These are phyloP conservation scores for Phenacoccus solenopsis DNA, from an alignment of 1,140 invertebrate species.

Conservation along the genomic window DNA sequence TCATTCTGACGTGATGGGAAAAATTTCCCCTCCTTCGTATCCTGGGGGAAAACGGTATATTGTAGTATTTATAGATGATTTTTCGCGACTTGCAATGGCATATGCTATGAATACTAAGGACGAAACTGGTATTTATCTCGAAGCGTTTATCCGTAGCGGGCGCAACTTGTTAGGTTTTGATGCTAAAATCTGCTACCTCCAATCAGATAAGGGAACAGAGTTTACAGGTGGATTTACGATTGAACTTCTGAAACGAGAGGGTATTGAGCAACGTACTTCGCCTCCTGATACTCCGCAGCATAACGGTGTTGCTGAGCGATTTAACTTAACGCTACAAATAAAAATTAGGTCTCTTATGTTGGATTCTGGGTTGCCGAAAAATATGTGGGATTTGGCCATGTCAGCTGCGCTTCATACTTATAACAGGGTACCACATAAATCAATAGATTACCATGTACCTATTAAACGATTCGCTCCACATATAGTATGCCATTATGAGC, in stretches of 20 bases:
- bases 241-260: not conserved
- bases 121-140: not conserved
- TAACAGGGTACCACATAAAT: too few species aligned
- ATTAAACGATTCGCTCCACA: too few species aligned
- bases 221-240: not conserved
- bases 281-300: constrained; percentile 29
- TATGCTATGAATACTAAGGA: not conserved
- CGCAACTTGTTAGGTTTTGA: not conserved
- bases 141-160: not conserved
- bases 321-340: constrained; percentile 31
- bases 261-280: not conserved
- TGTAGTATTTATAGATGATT: not conserved
- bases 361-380: too few species aligned
- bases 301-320: constrained; percentile 35
- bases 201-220: not conserved
- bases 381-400: too few species aligned
- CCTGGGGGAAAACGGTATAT: not conserved
- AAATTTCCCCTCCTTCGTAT: not conserved
- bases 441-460: too few species aligned
- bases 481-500: too few species aligned
- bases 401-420: too few species aligned
- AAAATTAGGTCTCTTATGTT: not conserved
- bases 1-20: not conserved
- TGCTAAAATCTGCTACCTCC: not conserved
- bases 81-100: not conserved